Evolutionary conservation across 2,113 vertebrate species (phyloP), one percentile per base, ranked within the genome.

Genomic region (Thymallus thymallus): DNA sequence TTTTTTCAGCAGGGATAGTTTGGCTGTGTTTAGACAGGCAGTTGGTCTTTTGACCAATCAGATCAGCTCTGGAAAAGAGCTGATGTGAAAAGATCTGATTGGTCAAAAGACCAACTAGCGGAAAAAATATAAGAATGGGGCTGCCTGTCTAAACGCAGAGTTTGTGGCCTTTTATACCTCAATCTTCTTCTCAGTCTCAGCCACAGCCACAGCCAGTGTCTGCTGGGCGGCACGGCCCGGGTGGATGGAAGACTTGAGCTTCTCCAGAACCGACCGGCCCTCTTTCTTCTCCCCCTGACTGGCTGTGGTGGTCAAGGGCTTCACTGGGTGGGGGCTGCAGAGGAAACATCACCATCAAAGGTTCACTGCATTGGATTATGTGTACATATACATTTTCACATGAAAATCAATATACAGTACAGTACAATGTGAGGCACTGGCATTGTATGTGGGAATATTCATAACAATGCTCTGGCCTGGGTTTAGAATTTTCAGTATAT

Each of bases 311-410:
- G 91, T 96, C 82, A 99, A 91, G 13, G 98, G 97, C 84, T 95
- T 99, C 91, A 98, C 96, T 0, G 92, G 95, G 75, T 98, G 98
- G n/a, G 96, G 92, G 83, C 98, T 99, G 90, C 0, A 58, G 86
- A 55, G 69, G 26, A 56, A 76, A 76, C 62, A 76, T 3, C 69
- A 87, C 81, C 29, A 60, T 65, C 32, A 71, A 72, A 66, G 63
- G 14, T 61, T 22, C 58, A 66, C 26, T 41, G 32, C n/a, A 20
- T 41, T 7, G n/a, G 29, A 22, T 65, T 41, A 4, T 6, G 22
- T 4, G 7, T 23, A 26, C 23, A 30, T 26, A 64, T 64, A 9
- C 70, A 69, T 78, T 82, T 83, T 55, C 67, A 79, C 82, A 61
- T 32, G 5, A 30, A 4, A 6, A 7, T 3, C 18, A 6, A 63